Conservation (phyloP, 2,888 invertebrate species). For the Resseliella maxima region DNA sequence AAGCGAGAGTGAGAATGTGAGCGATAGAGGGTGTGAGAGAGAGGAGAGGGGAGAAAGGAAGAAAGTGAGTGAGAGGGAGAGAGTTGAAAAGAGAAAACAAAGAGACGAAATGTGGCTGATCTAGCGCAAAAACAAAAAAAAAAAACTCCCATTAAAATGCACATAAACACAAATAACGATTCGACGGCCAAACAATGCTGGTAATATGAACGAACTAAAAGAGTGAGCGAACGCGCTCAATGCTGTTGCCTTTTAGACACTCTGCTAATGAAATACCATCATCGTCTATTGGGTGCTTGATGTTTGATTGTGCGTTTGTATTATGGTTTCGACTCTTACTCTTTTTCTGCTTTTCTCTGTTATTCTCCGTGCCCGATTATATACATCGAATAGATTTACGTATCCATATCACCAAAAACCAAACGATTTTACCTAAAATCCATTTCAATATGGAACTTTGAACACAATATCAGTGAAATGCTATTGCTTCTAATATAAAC, state of each 20-base stretch:
- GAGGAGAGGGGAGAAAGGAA: not conserved
- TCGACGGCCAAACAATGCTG: constrained; percentile 1
- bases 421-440: constrained; percentile 35
- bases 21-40: not conserved
- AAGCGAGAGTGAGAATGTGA: not conserved
- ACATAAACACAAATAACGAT: constrained; percentile 48
- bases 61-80: not conserved
- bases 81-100: not conserved
- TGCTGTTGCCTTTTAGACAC: not conserved
- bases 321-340: not conserved
- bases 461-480: not conserved
- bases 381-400: constrained; percentile 38
- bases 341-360: not conserved
- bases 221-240: not conserved
- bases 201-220: not conserved
- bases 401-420: not conserved
- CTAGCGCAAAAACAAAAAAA: not conserved
- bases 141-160: constrained; percentile 37
- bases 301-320: constrained; percentile 47
- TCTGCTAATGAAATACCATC: constrained; percentile 31
- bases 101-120: not conserved
- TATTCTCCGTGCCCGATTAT: not conserved
- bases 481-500: not conserved
- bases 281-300: constrained; percentile 1
- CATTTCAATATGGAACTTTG: constrained; percentile 30